These are phyloP conservation scores for Lepilemur ruficaudatus DNA, from an alignment of 2,797 vertebrate species.

Conservation along the genomic window DNA sequence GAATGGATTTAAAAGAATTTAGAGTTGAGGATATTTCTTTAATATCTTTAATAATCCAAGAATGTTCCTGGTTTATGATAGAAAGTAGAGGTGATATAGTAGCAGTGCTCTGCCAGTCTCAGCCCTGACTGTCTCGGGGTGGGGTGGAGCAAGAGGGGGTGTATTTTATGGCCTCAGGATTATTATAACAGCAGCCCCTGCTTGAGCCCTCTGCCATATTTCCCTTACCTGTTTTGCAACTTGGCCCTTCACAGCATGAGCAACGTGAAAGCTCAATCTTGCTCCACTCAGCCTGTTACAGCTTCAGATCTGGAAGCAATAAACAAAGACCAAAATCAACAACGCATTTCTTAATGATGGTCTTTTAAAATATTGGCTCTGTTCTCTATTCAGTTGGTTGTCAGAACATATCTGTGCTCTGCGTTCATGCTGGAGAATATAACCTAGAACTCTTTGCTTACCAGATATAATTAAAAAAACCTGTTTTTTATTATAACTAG, in stretches of 20 bases:
- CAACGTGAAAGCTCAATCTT: not conserved
- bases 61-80: not conserved
- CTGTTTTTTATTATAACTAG: not conserved
- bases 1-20: not conserved
- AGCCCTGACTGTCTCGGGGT: not conserved
- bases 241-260: not conserved
- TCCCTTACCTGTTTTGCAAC: not conserved
- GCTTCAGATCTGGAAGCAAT: not conserved
- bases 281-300: no score
- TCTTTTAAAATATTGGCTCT: slow-evolving; percentile 12
- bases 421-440: not conserved
- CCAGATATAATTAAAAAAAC: not conserved
- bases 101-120: not conserved
- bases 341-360: not conserved
- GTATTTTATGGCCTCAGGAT: not conserved
- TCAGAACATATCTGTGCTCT: not conserved
- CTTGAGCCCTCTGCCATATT: not conserved
- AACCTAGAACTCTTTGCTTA: not conserved
- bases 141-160: fast-evolving
- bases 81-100: not conserved
- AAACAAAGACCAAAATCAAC: not conserved
- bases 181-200: not conserved
- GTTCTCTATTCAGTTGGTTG: not conserved
- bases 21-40: not conserved
- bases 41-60: not conserved